Evolutionary conservation across 2,797 vertebrate species (phyloP), one percentile per base, ranked within the genome.

Genomic region (Microtus agrestis): DNA sequence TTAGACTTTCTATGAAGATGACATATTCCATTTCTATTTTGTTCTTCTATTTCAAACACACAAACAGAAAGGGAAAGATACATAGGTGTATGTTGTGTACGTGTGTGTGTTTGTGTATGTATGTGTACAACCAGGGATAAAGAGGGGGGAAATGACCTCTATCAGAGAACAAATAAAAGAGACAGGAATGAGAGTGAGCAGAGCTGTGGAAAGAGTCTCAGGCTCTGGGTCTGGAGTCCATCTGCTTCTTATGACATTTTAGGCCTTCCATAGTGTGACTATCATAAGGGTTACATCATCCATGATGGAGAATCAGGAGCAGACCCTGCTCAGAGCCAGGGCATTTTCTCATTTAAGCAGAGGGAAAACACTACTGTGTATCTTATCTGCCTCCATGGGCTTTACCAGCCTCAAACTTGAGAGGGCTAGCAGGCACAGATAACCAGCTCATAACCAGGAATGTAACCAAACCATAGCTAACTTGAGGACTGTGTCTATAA

Each of bases 31-130:
- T 46, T 86, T 54, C 79, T 0, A 34, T 3, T 73, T 67, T 78
- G 56, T 82, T 95, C 8, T 23, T 87, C 80, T 89, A 13, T 76
- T 88, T 34, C 43, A 94, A 90, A 91, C 23, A 51, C 48, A 51
- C 48, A 89, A 81, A 91, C 3, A 80, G 13, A 93, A 85, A 31
- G 21, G 29, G 12, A 61, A 6, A 63, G 11, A 37, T 11, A 43
- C 17, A 46, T 4, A 84, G 23, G 73, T 25, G 2, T 29, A 71
- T 37, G 13, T 54, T 34, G 65, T 69, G 65, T 67, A 2, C 25
- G 56, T 87, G 13, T 71, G 21, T 71, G 5, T 17, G 12, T 69
- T 1, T 67, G 31, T 86, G 12, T 86, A 25, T 48, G 11, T 31
- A 37, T 17, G 23, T 5, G 46, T 5, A 27, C n/a, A 73, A 40